Evolutionary conservation across 2,113 vertebrate species (phyloP), one percentile per base, ranked within the genome.

Genomic region (Xenopus borealis): DNA sequence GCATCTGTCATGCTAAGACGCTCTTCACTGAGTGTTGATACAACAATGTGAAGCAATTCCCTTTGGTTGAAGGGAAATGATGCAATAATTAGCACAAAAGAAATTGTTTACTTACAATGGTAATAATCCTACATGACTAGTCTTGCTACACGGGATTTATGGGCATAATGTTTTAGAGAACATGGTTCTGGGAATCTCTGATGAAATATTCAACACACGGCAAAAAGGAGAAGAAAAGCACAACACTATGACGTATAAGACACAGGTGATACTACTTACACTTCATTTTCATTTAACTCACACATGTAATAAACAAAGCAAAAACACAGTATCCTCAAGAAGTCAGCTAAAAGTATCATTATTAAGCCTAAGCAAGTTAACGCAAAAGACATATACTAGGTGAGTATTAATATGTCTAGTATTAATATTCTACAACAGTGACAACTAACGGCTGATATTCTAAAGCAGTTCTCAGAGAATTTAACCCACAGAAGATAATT

Each of bases 161-260:
- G 33, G 33, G 8, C 33, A 3, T 9, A 40, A 40, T 0, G 11
- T 13, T 12, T 50, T 50, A 16, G 47, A 50, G 3, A 9, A 40
- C 10, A 12, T 2, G 62, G 83, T 91, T 93, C 92, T 93, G 92
- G 92, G 91, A 93, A 92, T 91, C 90, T 87, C 91, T 87, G 89
- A 93, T 92, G 87, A 88, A 87, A 93, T 27, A 27, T 27, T 27
- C 23, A 27, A 27, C 23, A 27, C 88, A 91, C 87, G 91, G 91
- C 89, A 90, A 88, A 90, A 88, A 92, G 89, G 89, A 91, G 87
- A 89, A 91, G 88, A 70, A 86, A 89, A 87, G 89, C 89, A 92
- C 90, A 91, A 87, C 88, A 89, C 89, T 88, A 90, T 90, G 91
- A 88, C 87, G 90, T 86, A 92, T 89, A 84, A 87, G 88, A 92